Percentiles rank a stretch among this genome's conserved stretches.
Conservation (phyloP, 2,888 invertebrate genomes). For the Cephus spinipes region DNA sequence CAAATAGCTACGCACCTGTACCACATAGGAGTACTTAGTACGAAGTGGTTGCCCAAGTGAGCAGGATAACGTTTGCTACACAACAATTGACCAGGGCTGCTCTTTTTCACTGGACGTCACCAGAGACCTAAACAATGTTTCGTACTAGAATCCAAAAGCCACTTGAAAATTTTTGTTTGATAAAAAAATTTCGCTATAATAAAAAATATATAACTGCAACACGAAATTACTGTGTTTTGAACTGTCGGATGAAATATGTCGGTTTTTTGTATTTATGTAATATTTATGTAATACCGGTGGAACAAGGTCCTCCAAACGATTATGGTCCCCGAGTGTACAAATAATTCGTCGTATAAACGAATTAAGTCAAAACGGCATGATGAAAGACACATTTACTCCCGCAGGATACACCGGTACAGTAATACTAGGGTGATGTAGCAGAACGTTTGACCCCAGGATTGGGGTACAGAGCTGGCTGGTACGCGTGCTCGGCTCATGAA, state of each 20-base stretch:
- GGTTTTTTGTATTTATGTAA: no score
- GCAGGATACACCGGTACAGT: constrained; percentile 39
- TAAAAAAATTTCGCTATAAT: no score
- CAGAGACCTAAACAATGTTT: no score
- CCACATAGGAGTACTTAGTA: no score
- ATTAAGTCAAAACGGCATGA: constrained; percentile 63
- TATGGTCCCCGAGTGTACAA: constrained; percentile 45
- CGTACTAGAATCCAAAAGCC: no score
- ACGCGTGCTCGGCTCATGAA: constrained; percentile 63
- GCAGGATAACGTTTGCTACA: constrained; percentile 34
- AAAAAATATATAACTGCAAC: fast-evolving
- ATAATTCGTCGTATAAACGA: constrained; percentile 64
- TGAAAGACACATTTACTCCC: constrained; percentile 63
- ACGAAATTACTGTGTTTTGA: no score
- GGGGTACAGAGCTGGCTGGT: constrained; percentile 31
- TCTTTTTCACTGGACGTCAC: constrained; percentile 33
- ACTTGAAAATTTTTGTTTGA: no score
- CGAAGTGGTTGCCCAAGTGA: no score
- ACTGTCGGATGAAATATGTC: no score
- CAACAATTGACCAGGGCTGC: constrained; percentile 34
- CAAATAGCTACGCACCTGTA: neutral
- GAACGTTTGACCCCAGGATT: constrained; percentile 62
- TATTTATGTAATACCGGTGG: no score
- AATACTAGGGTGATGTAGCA: constrained; percentile 45
- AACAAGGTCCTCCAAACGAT: no score